Evolutionary conservation across 2,888 invertebrate genomes (phyloP).

Genomic region (Orthosia cruda): DNA sequence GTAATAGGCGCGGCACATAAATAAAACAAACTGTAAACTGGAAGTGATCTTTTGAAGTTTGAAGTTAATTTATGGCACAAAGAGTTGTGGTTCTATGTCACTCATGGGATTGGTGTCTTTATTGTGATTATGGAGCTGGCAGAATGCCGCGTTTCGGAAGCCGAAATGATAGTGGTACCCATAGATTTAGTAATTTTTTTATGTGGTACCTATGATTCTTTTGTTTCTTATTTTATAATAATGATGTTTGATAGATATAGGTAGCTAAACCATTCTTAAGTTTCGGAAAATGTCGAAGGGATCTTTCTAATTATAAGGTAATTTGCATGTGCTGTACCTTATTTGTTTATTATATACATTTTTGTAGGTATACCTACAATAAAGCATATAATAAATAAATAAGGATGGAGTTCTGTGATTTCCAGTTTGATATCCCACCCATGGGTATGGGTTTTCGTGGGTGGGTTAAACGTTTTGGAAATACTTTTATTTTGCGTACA

Average conservation of each 20-base stretch:
- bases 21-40: conserved; percentile 12
- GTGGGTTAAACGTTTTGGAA: too few species aligned
- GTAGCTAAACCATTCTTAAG: not conserved
- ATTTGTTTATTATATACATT: too few species aligned
- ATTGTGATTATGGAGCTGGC: conserved; percentile 56
- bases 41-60: conserved; percentile 76
- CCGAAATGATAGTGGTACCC: not conserved
- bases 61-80: conserved; percentile 76
- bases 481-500: too few species aligned
- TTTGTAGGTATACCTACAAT: too few species aligned
- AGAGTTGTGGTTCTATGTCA: conserved; percentile 49
- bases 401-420: not conserved
- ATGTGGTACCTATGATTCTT: not conserved
- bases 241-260: not conserved
- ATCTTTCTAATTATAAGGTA: too few species aligned
- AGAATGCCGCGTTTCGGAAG: conserved; percentile 28
- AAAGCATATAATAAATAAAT: too few species aligned
- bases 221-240: not conserved
- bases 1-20: conserved; percentile 16
- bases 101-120: conserved; percentile 55
- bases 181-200: too few species aligned
- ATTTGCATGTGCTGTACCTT: too few species aligned
- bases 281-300: not conserved
- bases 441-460: too few species aligned
- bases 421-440: not conserved